A percentile compares a stretch with the other conserved stretches of the same genome.
These are phyloP conservation scores for Liasis olivaceus DNA, from an alignment of 2,797 vertebrate species.

Conservation along the genomic window DNA sequence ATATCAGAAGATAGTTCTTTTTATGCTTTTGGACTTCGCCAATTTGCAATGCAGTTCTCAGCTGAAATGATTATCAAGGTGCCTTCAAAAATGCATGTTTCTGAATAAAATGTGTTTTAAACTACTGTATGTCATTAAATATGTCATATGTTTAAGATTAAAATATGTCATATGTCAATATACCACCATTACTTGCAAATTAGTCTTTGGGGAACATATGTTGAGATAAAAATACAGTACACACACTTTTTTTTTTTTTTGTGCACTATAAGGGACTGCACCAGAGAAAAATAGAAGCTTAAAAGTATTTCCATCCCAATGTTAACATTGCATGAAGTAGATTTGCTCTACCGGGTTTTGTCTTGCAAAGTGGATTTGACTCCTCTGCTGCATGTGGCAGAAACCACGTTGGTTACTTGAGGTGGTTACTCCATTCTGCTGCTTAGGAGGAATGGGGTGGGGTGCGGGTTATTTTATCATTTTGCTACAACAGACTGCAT, in stretches of 20 bases:
- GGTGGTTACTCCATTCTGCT: not conserved
- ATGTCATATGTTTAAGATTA: not conserved
- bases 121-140: not conserved
- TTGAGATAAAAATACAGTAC: not conserved
- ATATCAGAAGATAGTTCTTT: not conserved
- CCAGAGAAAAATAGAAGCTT: not conserved
- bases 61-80: not conserved
- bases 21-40: not conserved
- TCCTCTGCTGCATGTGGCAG: not conserved
- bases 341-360: not conserved
- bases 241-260: not conserved
- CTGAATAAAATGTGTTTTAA: not conserved
- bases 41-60: not conserved
- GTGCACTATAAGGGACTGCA: not conserved
- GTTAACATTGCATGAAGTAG: not conserved
- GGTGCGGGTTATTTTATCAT: not conserved
- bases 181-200: not conserved
- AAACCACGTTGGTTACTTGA: not conserved
- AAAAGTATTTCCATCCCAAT: not conserved
- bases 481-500: not conserved
- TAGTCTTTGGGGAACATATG: not conserved
- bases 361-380: not conserved
- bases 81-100: not conserved
- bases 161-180: not conserved
- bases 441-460: not conserved